Base-by-base conservation (phyloP, 2,797 vertebrate genomes). In the Chloroceryle inda region DNA sequence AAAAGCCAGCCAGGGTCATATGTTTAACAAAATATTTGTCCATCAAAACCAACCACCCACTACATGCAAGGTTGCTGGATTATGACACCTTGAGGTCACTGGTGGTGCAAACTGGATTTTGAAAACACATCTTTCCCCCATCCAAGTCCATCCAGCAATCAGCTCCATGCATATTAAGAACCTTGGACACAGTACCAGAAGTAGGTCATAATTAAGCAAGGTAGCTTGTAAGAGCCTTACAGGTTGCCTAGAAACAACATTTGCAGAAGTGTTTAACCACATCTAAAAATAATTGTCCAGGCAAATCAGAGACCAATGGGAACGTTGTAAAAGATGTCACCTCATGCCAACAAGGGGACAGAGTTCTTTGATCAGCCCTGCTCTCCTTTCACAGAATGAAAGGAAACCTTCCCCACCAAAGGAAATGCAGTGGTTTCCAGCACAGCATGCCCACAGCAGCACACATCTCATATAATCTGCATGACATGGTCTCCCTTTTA, bases 201-300 rank as follows among this genome's bases (percentile, higher is more conserved):
- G 94, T 95, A 94, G 96, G 96, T 96, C 96, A 92, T 89, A 95
- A 96, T 96, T 91, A 83, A 94, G 69, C 84, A 84, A 96, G 96
- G 85, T 95, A 96, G 82, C 81, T 95, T 14, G 10, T 56, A 58
- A 92, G 64, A 93, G 68, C 64, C 59, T 88, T 79, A 59, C 27
- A 94, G 87, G 94, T 97, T 97, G 96, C 97, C 97, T 97, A 94
- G 97, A 94, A 96, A 97, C 87, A 5, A 85, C 88, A 19, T 69
- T 94, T 92, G 75, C 84, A 95, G 94, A 84, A 94, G 66, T 89
- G 93, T 97, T 96, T 89, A 94, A 90, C 85, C 69, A 71, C 82
- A 58, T 93, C 95, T 97, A 95, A 97, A 97, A 97, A 97, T 94
- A 97, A 96, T 94, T 92, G 91, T 69, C 86, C 40, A 91, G 94